Evolutionary conservation across 2,888 invertebrate species (phyloP).

Genomic region (Pachymerium ferrugineum): DNA sequence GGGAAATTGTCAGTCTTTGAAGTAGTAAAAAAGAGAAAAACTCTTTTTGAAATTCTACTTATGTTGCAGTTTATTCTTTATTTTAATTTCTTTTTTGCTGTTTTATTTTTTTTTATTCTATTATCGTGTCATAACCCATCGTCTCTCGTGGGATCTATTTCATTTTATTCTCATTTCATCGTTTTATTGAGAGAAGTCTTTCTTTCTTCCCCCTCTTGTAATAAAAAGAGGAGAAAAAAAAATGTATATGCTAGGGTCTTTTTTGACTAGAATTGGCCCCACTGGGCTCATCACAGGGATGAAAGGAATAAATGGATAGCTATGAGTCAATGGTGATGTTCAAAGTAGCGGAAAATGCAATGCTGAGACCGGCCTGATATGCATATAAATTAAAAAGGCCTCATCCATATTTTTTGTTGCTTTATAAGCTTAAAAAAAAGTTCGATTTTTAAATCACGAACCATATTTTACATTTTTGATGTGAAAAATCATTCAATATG

Average conservation of each 20-base stretch:
- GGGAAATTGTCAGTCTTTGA: too few relatives aligned
- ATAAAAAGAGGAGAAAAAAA: conserved; percentile 1
- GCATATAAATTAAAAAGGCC: conserved; percentile 24
- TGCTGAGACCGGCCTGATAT: conserved; percentile 10
- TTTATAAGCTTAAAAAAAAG: background rate
- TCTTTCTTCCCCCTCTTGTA: background rate
- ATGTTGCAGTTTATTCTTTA: background rate
- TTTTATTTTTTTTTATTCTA: background rate
- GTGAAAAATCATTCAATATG: background rate
- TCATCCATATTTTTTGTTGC: conserved; percentile 15
- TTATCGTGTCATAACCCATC: background rate
- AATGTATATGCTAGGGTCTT: background rate
- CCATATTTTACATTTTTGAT: conserved; percentile 8
- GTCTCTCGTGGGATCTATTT: background rate
- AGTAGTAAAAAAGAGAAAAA: too few relatives aligned
- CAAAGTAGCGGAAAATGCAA: conserved; percentile 17
- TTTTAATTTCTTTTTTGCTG: background rate
- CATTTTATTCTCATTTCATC: conserved; percentile 11
- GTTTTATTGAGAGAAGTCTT: background rate
- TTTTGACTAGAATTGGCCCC: conserved; percentile 11
- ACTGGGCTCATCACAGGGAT: background rate
- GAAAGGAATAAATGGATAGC: conserved; percentile 19
- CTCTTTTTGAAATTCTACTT: background rate
- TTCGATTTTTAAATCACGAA: background rate
- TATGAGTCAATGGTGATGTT: conserved; percentile 17